Conservation (phyloP, 1,140 invertebrate genomes). For the Adelges cooleyi region DNA sequence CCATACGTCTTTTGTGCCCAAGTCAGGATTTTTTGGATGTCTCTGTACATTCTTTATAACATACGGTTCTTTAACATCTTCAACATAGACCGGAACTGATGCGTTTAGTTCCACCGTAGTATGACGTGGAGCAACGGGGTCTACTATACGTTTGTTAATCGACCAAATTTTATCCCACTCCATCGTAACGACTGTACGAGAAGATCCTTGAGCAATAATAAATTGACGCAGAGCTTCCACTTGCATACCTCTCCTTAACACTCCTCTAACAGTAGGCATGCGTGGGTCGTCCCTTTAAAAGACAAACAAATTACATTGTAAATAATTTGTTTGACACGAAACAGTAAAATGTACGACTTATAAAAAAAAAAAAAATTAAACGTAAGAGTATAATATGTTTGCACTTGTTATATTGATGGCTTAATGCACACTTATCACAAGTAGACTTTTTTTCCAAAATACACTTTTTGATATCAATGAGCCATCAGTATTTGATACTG, state of each 20-base stretch:
- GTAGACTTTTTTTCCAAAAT: not conserved
- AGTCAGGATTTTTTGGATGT: slow-evolving; percentile 85
- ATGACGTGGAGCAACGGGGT: slow-evolving; percentile 81
- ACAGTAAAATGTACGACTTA: too few species aligned
- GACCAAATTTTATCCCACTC: slow-evolving; percentile 99
- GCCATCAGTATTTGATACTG: not conserved
- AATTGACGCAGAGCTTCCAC: slow-evolving; percentile 95
- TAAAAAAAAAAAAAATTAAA: too few species aligned
- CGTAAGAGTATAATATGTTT: too few species aligned
- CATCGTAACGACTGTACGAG: slow-evolving; percentile 95
- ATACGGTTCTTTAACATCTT: slow-evolving; percentile 49
- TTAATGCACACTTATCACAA: too few species aligned
- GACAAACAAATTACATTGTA: not conserved
- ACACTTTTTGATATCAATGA: not conserved
- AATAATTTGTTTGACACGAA: not conserved
- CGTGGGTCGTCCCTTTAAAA: slow-evolving; percentile 85
- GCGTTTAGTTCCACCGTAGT: slow-evolving; percentile 61
- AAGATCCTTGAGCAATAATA: slow-evolving; percentile 97
- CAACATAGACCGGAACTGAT: slow-evolving; percentile 58
- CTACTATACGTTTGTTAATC: slow-evolving; percentile 92
- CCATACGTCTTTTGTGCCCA: slow-evolving; percentile 77
- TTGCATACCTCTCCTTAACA: slow-evolving; percentile 90
- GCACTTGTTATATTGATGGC: too few species aligned
- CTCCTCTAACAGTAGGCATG: slow-evolving; percentile 94
- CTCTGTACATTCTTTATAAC: slow-evolving; percentile 51